These are phyloP conservation scores for Melinaea marsaeus DNA, from an alignment of 2,888 invertebrate genomes.

Conservation along the genomic window DNA sequence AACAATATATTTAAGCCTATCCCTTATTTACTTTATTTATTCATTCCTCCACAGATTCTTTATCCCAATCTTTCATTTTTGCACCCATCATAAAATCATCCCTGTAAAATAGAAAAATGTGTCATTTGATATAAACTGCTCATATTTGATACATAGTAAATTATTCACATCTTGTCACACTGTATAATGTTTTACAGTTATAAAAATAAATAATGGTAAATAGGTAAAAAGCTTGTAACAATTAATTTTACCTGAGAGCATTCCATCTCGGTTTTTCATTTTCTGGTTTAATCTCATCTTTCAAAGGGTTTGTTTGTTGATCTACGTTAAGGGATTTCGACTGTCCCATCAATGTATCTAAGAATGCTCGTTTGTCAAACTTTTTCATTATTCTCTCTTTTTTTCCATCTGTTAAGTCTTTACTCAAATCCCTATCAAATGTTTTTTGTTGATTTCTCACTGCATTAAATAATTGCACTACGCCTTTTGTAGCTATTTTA, in stretches of 20 bases:
- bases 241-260: conserved; percentile 70
- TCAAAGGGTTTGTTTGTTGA: conserved; percentile 56
- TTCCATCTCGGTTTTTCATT: conserved; percentile 76
- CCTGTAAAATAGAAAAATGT: conserved; percentile 59
- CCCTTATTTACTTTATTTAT: conserved; percentile 24
- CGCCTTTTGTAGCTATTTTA: conserved; percentile 94
- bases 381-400: conserved; percentile 86
- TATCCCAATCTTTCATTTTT: conserved; percentile 95
- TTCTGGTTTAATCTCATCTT: conserved; percentile 64
- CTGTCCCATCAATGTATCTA: conserved; percentile 87
- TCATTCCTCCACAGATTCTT: conserved; percentile 78
- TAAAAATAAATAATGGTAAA: too few species aligned
- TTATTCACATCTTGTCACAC: too few species aligned
- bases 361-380: conserved; percentile 85
- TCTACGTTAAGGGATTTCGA: conserved; percentile 77
- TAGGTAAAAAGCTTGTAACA: conserved; percentile 1
- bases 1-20: conserved; percentile 18
- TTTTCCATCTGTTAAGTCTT: conserved; percentile 86
- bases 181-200: too few species aligned
- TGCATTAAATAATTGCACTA: conserved; percentile 95
- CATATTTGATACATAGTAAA: too few species aligned
- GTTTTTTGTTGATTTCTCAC: conserved; percentile 91
- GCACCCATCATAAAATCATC: conserved; percentile 95
- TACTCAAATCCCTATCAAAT: conserved; percentile 82
- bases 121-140: too few species aligned